These are phyloP conservation scores for Tinea pellionella DNA, from an alignment of 2,888 invertebrate genomes.

Conservation along the genomic window DNA sequence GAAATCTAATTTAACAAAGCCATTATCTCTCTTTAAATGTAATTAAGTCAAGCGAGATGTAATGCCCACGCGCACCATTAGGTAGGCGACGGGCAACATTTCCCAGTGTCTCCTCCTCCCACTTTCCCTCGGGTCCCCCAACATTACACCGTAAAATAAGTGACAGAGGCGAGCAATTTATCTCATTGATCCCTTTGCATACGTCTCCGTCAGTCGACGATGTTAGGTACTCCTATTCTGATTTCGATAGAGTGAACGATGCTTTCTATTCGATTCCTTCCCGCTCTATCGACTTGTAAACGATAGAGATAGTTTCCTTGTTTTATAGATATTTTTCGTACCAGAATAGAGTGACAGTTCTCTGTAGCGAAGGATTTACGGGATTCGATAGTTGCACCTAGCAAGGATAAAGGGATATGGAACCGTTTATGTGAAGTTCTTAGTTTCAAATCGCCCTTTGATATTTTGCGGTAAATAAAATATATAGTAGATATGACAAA, in stretches of 20 bases:
- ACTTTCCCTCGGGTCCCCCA: conserved; percentile 15
- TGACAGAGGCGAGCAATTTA: conserved; percentile 53
- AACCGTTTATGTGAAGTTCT: conserved; percentile 11
- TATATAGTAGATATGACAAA: not conserved
- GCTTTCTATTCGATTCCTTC: not conserved
- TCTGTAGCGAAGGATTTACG: conserved; percentile 42
- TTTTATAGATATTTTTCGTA: not conserved
- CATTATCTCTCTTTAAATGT: conserved; percentile 26
- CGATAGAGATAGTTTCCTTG: not conserved
- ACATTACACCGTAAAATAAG: conserved; percentile 44
- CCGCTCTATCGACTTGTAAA: not conserved
- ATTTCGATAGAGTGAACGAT: not conserved
- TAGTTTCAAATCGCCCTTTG: conserved; percentile 3
- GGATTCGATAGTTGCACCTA: conserved; percentile 26
- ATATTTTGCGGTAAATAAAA: conserved; percentile 4
- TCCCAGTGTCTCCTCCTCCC: conserved; percentile 23
- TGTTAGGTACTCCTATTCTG: not conserved
- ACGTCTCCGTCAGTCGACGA: conserved; percentile 46
- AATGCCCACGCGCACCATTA: conserved; percentile 55
- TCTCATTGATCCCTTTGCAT: conserved; percentile 63
- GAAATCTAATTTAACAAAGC: conserved; percentile 12
- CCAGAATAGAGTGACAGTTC: conserved; percentile 20
- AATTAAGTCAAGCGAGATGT: conserved; percentile 36
- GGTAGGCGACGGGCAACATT: conserved; percentile 24
- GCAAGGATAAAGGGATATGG: conserved; percentile 32